These are phyloP conservation scores for Bradypodion pumilum DNA, from an alignment of 2,797 vertebrate genomes.

Conservation along the genomic window DNA sequence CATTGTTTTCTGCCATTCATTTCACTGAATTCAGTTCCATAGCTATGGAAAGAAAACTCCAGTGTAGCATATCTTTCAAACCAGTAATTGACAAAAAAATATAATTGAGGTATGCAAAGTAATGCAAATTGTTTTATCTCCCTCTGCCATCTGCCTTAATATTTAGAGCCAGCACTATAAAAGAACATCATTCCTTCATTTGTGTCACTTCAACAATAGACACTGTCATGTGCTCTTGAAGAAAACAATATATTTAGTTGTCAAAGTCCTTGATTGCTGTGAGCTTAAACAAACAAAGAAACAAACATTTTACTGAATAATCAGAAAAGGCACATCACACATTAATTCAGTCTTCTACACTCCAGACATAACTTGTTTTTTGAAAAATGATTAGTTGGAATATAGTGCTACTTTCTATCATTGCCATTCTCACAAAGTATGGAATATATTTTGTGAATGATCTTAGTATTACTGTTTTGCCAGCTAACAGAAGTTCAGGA, in stretches of 20 bases:
- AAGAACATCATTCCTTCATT: background rate
- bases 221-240: background rate
- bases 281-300: background rate
- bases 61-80: background rate
- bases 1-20: background rate
- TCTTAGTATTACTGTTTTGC: conserved; percentile 6
- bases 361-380: background rate
- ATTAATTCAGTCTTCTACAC: background rate
- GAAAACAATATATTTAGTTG: background rate
- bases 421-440: background rate
- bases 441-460: background rate
- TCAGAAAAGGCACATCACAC: background rate
- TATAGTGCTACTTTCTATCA: background rate
- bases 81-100: background rate
- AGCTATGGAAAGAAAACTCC: background rate
- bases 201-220: background rate
- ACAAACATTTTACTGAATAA: background rate
- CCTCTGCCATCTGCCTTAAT: background rate
- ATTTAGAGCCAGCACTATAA: background rate
- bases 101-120: background rate
- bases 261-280: background rate
- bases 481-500: background rate
- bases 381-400: background rate
- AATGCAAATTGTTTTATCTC: background rate
- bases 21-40: background rate